phyloP scores from a whole-genome alignment of 2,888 invertebrate species.

The Neocrepidodera transversa region DNA sequence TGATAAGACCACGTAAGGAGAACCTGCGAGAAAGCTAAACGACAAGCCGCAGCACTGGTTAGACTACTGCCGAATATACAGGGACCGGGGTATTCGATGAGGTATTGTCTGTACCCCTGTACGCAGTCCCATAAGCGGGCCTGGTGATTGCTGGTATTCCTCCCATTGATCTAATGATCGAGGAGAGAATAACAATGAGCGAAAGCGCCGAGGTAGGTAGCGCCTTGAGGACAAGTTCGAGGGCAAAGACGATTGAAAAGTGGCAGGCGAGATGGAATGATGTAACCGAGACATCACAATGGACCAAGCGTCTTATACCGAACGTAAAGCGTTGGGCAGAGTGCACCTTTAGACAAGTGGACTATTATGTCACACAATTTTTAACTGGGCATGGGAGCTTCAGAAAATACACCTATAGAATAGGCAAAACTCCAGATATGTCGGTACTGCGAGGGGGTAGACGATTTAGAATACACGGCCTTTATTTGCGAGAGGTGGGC shows the following conservation, averaged over 20 bases:
- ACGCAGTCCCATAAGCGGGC: too few species aligned
- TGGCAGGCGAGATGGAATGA: not conserved
- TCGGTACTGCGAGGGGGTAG: too few species aligned
- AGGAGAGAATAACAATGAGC: not conserved
- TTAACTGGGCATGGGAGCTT: not conserved
- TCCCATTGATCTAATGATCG: not conserved
- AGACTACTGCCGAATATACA: too few species aligned
- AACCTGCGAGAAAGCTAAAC: too few species aligned
- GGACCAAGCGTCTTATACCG: not conserved
- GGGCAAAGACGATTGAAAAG: not conserved
- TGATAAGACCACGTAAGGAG: too few species aligned
- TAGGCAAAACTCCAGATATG: too few species aligned
- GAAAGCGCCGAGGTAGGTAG: not conserved
- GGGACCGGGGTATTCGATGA: too few species aligned
- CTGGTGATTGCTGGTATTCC: slow-evolving; percentile 3
- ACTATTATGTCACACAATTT: not conserved
- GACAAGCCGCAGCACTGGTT: too few species aligned
- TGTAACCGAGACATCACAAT: not conserved
- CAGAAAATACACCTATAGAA: too few species aligned
- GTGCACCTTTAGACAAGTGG: not conserved
- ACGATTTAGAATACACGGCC: too few species aligned
- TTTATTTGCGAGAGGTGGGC: too few species aligned
- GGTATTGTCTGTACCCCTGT: too few species aligned
- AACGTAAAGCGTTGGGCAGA: not conserved
- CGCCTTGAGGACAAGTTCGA: not conserved